Evolutionary conservation across 2,888 invertebrate genomes (phyloP).

Genomic region (Tachina lurida): DNA sequence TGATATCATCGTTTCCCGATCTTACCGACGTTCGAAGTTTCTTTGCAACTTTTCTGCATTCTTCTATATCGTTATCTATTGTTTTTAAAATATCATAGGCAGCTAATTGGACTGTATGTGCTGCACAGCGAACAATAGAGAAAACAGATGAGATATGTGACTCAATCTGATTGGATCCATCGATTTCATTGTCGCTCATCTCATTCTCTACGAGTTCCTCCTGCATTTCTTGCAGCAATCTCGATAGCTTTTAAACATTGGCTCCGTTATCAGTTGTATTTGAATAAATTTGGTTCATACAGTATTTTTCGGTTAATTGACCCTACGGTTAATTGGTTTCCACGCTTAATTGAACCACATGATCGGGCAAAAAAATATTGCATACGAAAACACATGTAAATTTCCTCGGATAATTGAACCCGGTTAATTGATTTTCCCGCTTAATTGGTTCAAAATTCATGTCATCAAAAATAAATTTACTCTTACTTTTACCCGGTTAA

Average conservation of each 20-base stretch:
- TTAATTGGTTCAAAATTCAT: too few relatives aligned
- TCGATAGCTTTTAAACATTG: slow-evolving; percentile 61
- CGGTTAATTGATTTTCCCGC: too few relatives aligned
- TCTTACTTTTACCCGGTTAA: too few relatives aligned
- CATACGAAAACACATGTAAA: too few relatives aligned
- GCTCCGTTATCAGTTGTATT: slow-evolving; percentile 66
- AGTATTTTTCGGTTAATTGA: too few relatives aligned
- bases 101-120: slow-evolving; percentile 15
- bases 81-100: slow-evolving; percentile 25
- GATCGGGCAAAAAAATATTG: too few relatives aligned
- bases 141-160: neutral
- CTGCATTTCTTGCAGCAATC: slow-evolving; percentile 55
- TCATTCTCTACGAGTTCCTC: neutral
- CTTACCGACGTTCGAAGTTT: neutral
- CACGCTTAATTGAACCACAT: too few relatives aligned
- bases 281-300: slow-evolving; percentile 64
- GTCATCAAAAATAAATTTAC: too few relatives aligned
- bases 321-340: too few relatives aligned
- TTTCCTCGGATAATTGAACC: too few relatives aligned
- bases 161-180: neutral
- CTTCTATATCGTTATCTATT: neutral
- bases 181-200: neutral
- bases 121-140: neutral
- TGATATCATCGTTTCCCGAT: slow-evolving; percentile 16
- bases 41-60: slow-evolving; percentile 13